Evolutionary conservation across 2,797 vertebrate species (phyloP).

Genomic region (Mus minutoides): DNA sequence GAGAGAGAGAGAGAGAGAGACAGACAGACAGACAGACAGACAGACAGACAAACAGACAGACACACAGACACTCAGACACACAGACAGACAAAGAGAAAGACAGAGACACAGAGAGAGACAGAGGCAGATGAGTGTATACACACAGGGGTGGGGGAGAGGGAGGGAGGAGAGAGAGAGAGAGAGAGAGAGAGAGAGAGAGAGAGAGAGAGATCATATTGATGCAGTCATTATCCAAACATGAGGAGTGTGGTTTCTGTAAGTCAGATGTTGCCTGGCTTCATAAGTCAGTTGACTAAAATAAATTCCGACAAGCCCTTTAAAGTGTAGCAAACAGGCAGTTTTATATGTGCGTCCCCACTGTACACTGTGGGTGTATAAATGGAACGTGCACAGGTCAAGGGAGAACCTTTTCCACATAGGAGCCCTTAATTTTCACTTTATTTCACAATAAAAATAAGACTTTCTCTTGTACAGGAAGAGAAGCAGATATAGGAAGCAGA

Average conservation of each 20-base stretch:
- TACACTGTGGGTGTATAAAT: background rate
- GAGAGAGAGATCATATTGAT: conserved; percentile 29
- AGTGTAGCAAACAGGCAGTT: conserved; percentile 45
- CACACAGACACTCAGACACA: too few relatives aligned
- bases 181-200: background rate
- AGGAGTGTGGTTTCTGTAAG: conserved; percentile 72
- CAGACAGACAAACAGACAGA: background rate
- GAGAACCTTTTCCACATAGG: background rate
- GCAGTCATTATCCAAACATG: conserved; percentile 62
- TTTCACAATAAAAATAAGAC: conserved; percentile 46
- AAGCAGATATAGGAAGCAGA: background rate
- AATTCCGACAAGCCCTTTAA: conserved; percentile 64
- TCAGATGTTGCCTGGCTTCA: conserved; percentile 68
- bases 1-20: background rate
- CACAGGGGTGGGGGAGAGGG: too few relatives aligned
- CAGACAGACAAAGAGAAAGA: background rate
- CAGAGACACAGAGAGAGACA: background rate
- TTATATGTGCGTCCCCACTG: background rate
- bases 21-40: background rate
- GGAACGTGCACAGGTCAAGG: background rate
- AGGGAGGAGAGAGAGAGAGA: background rate
- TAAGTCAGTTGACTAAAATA: conserved; percentile 76
- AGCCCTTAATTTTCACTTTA: conserved; percentile 32
- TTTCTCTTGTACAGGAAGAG: background rate
- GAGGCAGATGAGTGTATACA: too few relatives aligned